Evolutionary conservation across 1,140 invertebrate genomes (phyloP).

Genomic region (Palaemon carinicauda): DNA sequence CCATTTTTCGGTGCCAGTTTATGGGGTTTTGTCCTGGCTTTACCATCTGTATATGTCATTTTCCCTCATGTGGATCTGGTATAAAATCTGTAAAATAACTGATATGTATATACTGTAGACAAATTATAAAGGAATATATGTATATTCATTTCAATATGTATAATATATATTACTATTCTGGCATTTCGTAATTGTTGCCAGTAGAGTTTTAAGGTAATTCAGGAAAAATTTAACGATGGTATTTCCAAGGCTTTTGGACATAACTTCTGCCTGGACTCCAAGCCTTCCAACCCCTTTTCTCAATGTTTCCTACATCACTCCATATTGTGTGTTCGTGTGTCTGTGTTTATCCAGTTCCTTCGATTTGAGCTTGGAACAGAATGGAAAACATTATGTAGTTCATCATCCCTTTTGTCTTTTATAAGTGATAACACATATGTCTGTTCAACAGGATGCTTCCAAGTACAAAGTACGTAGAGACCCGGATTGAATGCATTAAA

Average conservation of each 20-base stretch:
- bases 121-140: too few relatives aligned
- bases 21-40: conserved; percentile 38
- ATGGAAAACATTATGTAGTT: conserved; percentile 50
- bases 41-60: neutral
- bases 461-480: conserved; percentile 52
- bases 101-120: too few relatives aligned
- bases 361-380: conserved; percentile 48
- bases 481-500: conserved; percentile 47
- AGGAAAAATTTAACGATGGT: neutral
- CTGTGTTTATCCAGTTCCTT: conserved; percentile 53
- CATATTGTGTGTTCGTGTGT: conserved; percentile 57
- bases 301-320: conserved; percentile 55
- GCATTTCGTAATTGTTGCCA: too few relatives aligned
- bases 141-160: too few relatives aligned
- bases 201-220: neutral
- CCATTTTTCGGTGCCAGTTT: conserved; percentile 23
- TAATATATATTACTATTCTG: neutral
- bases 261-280: conserved; percentile 34
- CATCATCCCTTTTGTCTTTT: conserved; percentile 37
- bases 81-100: too few relatives aligned
- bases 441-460: conserved; percentile 49
- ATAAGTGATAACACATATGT: conserved; percentile 54
- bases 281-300: conserved; percentile 46
- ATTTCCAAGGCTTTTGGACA: conserved; percentile 16
- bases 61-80: neutral